Evolutionary conservation across 2,797 vertebrate species (phyloP), one percentile per base, ranked within the genome.

Genomic region (Nyctibius grandis): DNA sequence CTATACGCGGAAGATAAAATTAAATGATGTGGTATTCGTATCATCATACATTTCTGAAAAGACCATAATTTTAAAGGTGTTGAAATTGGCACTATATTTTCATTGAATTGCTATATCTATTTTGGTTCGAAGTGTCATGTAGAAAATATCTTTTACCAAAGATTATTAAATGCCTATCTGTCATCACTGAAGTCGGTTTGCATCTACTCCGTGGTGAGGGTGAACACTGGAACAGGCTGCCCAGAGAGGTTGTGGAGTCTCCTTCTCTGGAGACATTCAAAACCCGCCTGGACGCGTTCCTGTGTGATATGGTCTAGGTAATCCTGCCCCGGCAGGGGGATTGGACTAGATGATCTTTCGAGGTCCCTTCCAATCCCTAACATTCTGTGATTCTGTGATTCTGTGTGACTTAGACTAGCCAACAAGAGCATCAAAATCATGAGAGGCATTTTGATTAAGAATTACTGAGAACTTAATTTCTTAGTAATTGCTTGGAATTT

Each of bases 121-220:
- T 94, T 42, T 3, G 7, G 51, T 93, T 95, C 88, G 93, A 95
- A 97, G 51, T 90, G 89, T 61, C 59, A 96, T 74, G 77, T 90
- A 91, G 82, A 95, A 97, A 97, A 95, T 95, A 94, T 51, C 61
- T 93, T 95, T 95, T 94, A 95, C 38, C 88, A 96, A 94, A 97
- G 75, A 88, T 80, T 60, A 85, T 92, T 94, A 92, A 93, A 91
- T 92, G 73, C 54, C 93, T 97, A 73, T 95, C 69, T 96, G 80
- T 94, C 65, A 89, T 94, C 13, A 18, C 34, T 94, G 26, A 42
- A 92, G 69, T 72, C 81, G 77, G 80, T 96, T 96, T 91, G 60
- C 73, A 86, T 87, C 72, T 63, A 67, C 54, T 70, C 77, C 2
- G 0, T 65, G 60, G n/a, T n/a, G n/a, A n/a, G n/a, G n/a, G n/a